Base-by-base conservation (phyloP, 2,888 invertebrate species). In the Oscheius sp. region DNA sequence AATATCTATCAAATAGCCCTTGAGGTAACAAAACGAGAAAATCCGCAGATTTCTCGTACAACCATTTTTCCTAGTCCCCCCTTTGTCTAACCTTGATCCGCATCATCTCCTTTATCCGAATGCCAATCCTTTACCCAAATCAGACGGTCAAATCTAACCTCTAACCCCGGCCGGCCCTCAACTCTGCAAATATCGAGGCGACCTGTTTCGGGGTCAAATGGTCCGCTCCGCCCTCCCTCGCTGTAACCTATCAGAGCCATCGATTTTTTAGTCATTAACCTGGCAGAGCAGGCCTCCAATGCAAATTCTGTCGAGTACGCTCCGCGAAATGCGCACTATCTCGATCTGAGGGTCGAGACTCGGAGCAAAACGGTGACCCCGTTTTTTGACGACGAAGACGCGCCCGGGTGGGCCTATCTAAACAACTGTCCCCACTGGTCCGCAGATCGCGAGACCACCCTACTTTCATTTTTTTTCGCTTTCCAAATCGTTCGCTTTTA, bases 191-290 rank as follows among this genome's bases (percentile, higher is more conserved):
- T 6, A 17, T 17, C 42, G 12, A 3, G 42, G 42, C 42, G 42
- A 42, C 42, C 42, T n/a, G 42, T 42, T 42, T 42, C 42, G 42
- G 42, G 42, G 42, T 42, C 42, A 42, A 42, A 42, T 42, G 42
- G 52, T 15, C 27, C 25, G 33, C n/a, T n/a, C n/a, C n/a, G n/a
- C n/a, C n/a, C n/a, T n/a, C n/a, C n/a, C n/a, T n/a, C 55, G 55
- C 45, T 25, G 61, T 45, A 29, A 61, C 23, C 45, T 29, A 5
- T 12, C 37, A 23, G 27, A 12, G n/a, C 39, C 39, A 61, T 61
- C 42, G 61, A 61, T 61, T 61, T 61, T 61, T n/a, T 61, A 23
- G 61, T 61, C 61, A 61, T 61, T 61, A 61, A 61, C 61, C 61
- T 61, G 61, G 45, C 27, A 15, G 31, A n/a, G 61, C 25, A 23